Conservation (phyloP, 2,888 invertebrate species). For the Lithophane socia region DNA sequence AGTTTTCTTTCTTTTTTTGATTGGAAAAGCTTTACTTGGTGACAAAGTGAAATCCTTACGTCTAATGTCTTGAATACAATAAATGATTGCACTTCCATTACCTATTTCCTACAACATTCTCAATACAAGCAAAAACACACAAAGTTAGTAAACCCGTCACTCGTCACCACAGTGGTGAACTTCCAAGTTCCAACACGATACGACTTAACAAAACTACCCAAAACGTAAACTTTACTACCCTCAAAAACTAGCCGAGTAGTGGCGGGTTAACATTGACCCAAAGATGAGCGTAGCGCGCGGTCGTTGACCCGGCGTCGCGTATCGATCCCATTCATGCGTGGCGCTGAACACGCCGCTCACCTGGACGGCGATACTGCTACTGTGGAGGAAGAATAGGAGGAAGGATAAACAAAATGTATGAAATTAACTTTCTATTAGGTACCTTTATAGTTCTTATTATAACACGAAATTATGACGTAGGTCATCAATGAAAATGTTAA, state of each 20-base stretch:
- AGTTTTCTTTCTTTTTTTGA: too few relatives aligned
- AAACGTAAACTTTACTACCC: conserved; percentile 14
- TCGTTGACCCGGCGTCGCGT: conserved; percentile 70
- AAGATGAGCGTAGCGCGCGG: conserved; percentile 65
- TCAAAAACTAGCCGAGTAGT: conserved; percentile 8
- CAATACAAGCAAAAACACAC: neutral
- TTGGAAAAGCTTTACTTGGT: neutral
- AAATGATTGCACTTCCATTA: neutral
- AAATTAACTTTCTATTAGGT: neutral
- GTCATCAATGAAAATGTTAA: neutral
- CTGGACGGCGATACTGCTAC: conserved; percentile 19
- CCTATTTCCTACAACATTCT: neutral
- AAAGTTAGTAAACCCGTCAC: neutral
- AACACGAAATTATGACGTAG: neutral
- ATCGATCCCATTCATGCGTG: conserved; percentile 82
- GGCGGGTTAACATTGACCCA: conserved; percentile 70
- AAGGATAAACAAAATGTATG: neutral
- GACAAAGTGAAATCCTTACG: neutral
- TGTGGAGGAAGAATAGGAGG: neutral
- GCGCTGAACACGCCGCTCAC: conserved; percentile 43
- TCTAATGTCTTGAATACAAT: neutral
- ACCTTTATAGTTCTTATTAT: neutral
- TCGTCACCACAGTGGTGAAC: neutral
- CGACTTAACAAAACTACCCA: conserved; percentile 4
- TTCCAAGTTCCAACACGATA: neutral